Conservation (phyloP, 1,140 invertebrate species). For the Heterodera schachtii region DNA sequence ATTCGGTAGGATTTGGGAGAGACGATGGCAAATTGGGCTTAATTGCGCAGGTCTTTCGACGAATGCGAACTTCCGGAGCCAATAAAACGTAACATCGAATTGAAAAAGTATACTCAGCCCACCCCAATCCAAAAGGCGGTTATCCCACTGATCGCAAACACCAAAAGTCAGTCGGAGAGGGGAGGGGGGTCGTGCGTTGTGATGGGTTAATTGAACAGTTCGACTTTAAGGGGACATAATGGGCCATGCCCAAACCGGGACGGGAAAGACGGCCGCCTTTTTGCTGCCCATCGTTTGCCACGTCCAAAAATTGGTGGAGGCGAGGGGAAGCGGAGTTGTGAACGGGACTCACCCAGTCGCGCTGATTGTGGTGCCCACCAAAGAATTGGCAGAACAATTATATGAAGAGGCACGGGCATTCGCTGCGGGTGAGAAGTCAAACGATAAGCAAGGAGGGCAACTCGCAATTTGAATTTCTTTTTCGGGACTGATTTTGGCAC, state of each 20-base stretch:
- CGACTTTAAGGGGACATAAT: conserved; percentile 24
- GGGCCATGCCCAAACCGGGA: conserved; percentile 39
- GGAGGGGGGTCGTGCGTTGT: neutral
- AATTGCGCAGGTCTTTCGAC: neutral
- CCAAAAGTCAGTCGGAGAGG: neutral
- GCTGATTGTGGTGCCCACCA: conserved; percentile 37
- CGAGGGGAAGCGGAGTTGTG: neutral
- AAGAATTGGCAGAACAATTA: conserved; percentile 32
- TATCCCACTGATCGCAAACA: conserved; percentile 2
- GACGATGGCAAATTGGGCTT: neutral
- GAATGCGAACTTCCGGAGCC: neutral
- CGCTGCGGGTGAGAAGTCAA: neutral
- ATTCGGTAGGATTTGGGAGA: neutral
- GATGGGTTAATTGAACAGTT: neutral
- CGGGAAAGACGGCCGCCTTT: conserved; percentile 43
- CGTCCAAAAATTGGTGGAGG: conserved; percentile 17
- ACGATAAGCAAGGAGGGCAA: neutral
- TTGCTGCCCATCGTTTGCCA: conserved; percentile 38
- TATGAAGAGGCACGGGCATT: conserved; percentile 24
- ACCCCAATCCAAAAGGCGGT: conserved; percentile 7
- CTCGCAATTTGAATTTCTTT: too few species aligned
- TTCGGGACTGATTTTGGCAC: neutral
- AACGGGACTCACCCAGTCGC: conserved; percentile 28
- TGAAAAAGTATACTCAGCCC: neutral
- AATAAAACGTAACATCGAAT: neutral